Conservation (phyloP, 2,113 vertebrate genomes). For the Camelus bactrianus region DNA sequence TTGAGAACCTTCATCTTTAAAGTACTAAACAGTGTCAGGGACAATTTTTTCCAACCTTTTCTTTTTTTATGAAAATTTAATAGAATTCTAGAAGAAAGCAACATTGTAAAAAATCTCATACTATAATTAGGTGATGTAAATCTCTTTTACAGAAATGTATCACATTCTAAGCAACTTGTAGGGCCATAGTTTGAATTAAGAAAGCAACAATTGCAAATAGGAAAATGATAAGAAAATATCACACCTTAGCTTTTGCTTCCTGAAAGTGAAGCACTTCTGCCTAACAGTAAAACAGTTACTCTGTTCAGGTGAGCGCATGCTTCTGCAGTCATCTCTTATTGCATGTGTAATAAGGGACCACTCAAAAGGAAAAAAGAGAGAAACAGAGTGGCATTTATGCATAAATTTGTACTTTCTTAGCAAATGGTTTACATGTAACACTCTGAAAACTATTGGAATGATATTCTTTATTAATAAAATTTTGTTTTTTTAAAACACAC, state of each 20-base stretch:
- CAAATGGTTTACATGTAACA: not conserved
- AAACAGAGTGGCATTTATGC: not conserved
- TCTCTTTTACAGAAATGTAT: constrained; percentile 20
- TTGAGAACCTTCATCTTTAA: not conserved
- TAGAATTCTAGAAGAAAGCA: not conserved
- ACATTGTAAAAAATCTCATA: not conserved
- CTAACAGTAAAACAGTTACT: not conserved
- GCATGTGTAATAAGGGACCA: not conserved
- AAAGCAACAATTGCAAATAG: not conserved
- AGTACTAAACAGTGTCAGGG: not conserved
- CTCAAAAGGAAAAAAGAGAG: not conserved
- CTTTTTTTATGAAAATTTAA: constrained; percentile 30
- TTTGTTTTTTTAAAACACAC: not conserved
- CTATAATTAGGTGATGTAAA: not conserved
- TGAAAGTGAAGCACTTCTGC: not conserved
- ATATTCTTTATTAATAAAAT: not conserved
- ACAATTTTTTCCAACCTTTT: not conserved
- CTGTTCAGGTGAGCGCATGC: not conserved
- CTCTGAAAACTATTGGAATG: not conserved
- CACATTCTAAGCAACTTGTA: not conserved
- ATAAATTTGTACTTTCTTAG: not conserved
- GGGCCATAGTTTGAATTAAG: not conserved
- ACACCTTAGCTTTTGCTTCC: not conserved
- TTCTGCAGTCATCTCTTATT: not conserved
- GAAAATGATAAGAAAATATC: not conserved